Evolutionary conservation across 2,797 vertebrate genomes (phyloP), one percentile per base, ranked within the genome.

Genomic region (Takifugu rubripes): DNA sequence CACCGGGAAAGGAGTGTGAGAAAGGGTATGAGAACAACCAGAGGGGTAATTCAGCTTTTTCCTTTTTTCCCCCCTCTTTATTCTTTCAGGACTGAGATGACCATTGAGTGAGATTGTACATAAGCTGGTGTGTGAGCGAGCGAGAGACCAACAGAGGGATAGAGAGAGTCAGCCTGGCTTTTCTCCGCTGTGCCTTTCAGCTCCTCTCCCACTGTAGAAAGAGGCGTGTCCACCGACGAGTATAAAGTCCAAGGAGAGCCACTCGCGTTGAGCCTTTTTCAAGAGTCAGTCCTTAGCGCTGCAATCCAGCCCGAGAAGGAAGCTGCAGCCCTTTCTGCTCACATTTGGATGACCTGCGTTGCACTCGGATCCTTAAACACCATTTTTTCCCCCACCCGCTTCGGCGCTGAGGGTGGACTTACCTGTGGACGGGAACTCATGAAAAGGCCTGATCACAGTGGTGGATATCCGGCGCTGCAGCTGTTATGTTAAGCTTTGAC

Each of bases 241-340:
- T 89, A 90, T 90, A 90, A 90, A 90, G 88, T 88, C 88, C 85
- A 87, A 78, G 82, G 77, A 85, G 84, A 86, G 79, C 68, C 68
- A 75, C 83, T 84, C 62, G 15, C 78, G 64, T 82, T 74, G 84
- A 87, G 79, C 83, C 77, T 78, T 85, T 88, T 83, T 84, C 83
- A 81, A 77, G 68, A 83, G 72, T 52, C 68, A 70, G 71, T 83
- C 65, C 60, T 75, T 81, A 66, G 80, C 82, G 64, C 67, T 76
- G 69, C 80, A 80, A 67, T 57, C 63, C 64, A 65, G 74, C 79
- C 58, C 61, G 69, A 84, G 63, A 71, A 85, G 66, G 73, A 68
- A 78, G 11, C 62, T 66, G 75, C 82, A 73, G 77, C 75, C 75
- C 56, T 77, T 49, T 59, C 64, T 74, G 40, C 49, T 69, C 65